phyloP scores from a whole-genome alignment of 2,888 invertebrate genomes.

The Gymnosoma rotundatum region DNA sequence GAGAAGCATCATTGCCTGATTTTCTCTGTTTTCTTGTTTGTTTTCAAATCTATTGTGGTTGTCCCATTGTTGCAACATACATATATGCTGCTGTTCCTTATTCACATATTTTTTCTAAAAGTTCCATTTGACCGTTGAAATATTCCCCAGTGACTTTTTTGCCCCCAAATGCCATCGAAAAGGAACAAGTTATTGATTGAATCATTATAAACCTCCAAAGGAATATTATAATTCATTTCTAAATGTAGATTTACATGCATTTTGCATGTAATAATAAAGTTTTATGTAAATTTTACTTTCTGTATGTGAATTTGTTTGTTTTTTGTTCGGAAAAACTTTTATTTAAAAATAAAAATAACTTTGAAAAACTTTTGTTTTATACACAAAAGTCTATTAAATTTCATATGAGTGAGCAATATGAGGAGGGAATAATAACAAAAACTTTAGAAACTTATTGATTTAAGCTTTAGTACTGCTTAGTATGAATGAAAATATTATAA shows the following conservation, averaged over 20 bases:
- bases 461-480: too few relatives aligned
- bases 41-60: slow-evolving; percentile 61
- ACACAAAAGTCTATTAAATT: background rate
- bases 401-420: too few relatives aligned
- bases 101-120: slow-evolving; percentile 32
- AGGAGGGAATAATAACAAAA: background rate
- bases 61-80: slow-evolving; percentile 57
- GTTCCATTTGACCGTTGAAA: slow-evolving; percentile 56
- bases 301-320: background rate
- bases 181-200: slow-evolving; percentile 46
- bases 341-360: slow-evolving; percentile 15
- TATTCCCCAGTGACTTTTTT: slow-evolving; percentile 51
- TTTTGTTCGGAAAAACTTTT: background rate
- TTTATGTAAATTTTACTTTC: slow-evolving; percentile 40
- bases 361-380: background rate
- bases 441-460: background rate
- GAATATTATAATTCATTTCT: slow-evolving; percentile 22
- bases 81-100: background rate
- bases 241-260: slow-evolving; percentile 16
- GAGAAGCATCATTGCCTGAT: slow-evolving; percentile 26
- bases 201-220: slow-evolving; percentile 40
- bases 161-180: slow-evolving; percentile 22
- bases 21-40: slow-evolving; percentile 40
- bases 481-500: too few relatives aligned
- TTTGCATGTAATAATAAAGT: slow-evolving; percentile 11